Conservation (phyloP, 2,888 invertebrate species). For the Tridacna crocea region DNA sequence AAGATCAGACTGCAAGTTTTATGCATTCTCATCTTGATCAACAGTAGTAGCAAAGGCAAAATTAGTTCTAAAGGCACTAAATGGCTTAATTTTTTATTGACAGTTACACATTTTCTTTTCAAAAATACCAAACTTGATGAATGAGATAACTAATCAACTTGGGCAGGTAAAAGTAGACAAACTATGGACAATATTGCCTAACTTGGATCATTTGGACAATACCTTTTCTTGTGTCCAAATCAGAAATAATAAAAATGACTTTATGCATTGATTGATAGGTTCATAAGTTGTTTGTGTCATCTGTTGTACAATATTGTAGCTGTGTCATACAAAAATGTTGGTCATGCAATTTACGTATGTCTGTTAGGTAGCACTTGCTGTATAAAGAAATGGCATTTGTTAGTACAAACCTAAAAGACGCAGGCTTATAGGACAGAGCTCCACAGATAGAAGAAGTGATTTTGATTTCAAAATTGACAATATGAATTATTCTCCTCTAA, state of each 20-base stretch:
- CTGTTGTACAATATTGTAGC: neutral
- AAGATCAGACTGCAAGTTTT: too few relatives aligned
- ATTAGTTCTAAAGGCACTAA: too few relatives aligned
- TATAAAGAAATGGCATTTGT: too few relatives aligned
- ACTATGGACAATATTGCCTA: constrained; percentile 24
- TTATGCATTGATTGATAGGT: neutral
- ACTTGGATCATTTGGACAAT: constrained; percentile 18
- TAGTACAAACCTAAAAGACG: too few relatives aligned
- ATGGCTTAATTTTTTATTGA: constrained; percentile 3
- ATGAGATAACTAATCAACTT: constrained; percentile 42
- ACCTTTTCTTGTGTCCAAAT: constrained; percentile 5
- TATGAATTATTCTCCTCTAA: too few relatives aligned
- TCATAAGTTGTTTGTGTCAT: constrained; percentile 22
- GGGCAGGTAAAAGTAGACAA: constrained; percentile 36
- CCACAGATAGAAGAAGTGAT: too few relatives aligned
- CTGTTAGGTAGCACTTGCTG: too few relatives aligned
- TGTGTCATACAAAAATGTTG: constrained; percentile 14
- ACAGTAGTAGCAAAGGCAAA: too few relatives aligned
- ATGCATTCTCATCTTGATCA: too few relatives aligned
- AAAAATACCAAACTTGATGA: constrained; percentile 32
- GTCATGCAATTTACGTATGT: too few relatives aligned
- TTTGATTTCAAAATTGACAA: too few relatives aligned
- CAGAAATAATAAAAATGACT: constrained; percentile 21
- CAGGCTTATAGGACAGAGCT: too few relatives aligned
- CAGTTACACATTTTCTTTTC: constrained; percentile 14